Base-by-base conservation (phyloP, 2,797 vertebrate genomes). In the Hoplostethus mediterraneus region DNA sequence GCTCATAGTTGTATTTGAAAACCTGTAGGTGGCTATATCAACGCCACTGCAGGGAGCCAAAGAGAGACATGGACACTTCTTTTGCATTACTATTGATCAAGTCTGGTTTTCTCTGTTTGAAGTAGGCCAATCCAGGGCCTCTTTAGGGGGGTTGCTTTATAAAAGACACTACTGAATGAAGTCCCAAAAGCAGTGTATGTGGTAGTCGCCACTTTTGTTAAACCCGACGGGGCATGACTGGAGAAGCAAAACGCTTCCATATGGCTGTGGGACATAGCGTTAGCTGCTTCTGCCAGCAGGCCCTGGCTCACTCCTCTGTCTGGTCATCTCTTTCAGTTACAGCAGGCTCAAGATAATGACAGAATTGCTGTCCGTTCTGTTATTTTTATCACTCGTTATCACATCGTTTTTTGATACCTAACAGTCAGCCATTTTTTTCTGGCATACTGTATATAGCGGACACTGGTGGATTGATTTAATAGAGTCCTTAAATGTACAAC, bases 231-330 rank as follows among this genome's bases (percentile, higher is more conserved):
- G 90, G 85, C 89, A 91, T 85, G 90, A 90, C 91, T 84, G 87
- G 84, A 73, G 83, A 90, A 81, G 88, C 82, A 90, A 93, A 95
- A 86, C 57, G 79, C 86, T 94, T 94, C 93, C 93, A 94, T 91
- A 93, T 94, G 94, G 83, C 77, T 77, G 78, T 61, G 79, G 90
- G 83, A 91, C 85, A 67, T 67, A 71, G 85, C 71, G 78, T 59
- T 88, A 89, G 86, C 87, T 69, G 89, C 80, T 54, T 17, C 83
- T 89, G 83, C 89, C 90, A 88, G 88, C 80, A 73, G 82, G 71
- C 67, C 75, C 84, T 66, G 78, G 73, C 87, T 88, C 77, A 64
- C 57, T 87, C 78, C 59, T 75, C 86, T 78, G 71, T 79, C 71
- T 55, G 64, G 58, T 75, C 77, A 82, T 87, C 54, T 52, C 77